Evolutionary conservation across 2,113 vertebrate species (phyloP).

Genomic region (Callipepla californica): DNA sequence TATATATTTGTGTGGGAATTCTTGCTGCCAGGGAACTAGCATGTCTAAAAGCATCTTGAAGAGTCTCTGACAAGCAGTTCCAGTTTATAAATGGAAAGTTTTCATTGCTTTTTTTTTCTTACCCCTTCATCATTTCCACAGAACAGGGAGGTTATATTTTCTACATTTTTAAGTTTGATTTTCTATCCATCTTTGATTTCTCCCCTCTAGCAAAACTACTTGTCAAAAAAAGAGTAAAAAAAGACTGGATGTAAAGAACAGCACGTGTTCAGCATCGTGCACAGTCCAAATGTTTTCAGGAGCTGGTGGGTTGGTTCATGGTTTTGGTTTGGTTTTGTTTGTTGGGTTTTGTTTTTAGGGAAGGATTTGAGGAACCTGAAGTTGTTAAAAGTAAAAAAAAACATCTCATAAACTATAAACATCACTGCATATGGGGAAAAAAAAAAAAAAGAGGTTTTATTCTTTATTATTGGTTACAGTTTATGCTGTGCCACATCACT

Average conservation of each 20-base stretch:
- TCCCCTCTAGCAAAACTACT: neutral
- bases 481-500: neutral
- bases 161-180: neutral
- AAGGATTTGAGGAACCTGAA: neutral
- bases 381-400: neutral
- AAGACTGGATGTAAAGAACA: neutral
- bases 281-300: neutral
- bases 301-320: neutral
- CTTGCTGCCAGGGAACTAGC: neutral
- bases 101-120: neutral
- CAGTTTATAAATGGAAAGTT: neutral
- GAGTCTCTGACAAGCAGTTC: neutral
- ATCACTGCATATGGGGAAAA: neutral
- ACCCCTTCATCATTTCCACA: neutral
- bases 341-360: neutral
- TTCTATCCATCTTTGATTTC: neutral
- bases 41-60: neutral
- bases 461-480: neutral
- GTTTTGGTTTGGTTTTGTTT: neutral
- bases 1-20: neutral
- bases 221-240: neutral
- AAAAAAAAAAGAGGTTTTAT: neutral
- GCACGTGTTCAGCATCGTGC: neutral
- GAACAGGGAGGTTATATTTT: neutral
- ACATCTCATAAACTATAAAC: neutral